Evolutionary conservation across 2,797 vertebrate species (phyloP).

Genomic region (Gymnoscopelus braueri): DNA sequence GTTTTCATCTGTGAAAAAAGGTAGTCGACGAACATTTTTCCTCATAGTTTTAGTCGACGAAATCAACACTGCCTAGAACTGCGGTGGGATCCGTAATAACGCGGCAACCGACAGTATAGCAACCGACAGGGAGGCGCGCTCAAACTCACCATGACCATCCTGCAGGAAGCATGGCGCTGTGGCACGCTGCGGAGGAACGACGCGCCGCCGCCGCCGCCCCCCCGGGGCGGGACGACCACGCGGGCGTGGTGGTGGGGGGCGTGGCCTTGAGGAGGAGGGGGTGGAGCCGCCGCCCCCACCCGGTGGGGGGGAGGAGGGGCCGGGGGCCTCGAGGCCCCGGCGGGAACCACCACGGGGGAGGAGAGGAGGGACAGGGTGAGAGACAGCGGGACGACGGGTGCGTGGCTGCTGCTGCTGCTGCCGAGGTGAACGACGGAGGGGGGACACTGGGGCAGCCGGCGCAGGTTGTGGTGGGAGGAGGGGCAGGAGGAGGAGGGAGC

Average conservation of each 20-base stretch:
- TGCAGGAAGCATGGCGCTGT: slow-evolving; percentile 78
- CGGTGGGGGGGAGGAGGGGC: slow-evolving; percentile 75
- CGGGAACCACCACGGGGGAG: slow-evolving; percentile 19
- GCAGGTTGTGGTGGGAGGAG: slow-evolving; percentile 68
- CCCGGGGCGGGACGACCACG: slow-evolving; percentile 53
- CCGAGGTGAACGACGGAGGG: slow-evolving; percentile 74
- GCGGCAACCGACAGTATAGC: no score
- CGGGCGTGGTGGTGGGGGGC: slow-evolving; percentile 61
- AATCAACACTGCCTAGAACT: no score
- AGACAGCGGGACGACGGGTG: slow-evolving; percentile 59
- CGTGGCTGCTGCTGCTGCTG: slow-evolving; percentile 25
- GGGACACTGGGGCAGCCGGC: slow-evolving; percentile 80
- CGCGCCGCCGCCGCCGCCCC: no score
- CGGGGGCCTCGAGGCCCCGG: slow-evolving; percentile 73
- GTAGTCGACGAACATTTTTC: no score
- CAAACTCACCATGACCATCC: slow-evolving; percentile 85
- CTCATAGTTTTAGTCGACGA: no score
- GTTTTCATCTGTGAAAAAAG: no score
- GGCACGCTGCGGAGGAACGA: slow-evolving; percentile 75
- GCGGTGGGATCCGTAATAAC: no score
- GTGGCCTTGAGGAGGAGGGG: slow-evolving; percentile 34
- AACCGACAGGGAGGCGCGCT: neutral
- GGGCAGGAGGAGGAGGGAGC: slow-evolving; percentile 64
- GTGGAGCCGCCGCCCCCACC: slow-evolving; percentile 6
- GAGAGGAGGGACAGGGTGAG: slow-evolving; percentile 67